Evolutionary conservation across 2,888 invertebrate species (phyloP).

Genomic region (Tenthredo amoena): DNA sequence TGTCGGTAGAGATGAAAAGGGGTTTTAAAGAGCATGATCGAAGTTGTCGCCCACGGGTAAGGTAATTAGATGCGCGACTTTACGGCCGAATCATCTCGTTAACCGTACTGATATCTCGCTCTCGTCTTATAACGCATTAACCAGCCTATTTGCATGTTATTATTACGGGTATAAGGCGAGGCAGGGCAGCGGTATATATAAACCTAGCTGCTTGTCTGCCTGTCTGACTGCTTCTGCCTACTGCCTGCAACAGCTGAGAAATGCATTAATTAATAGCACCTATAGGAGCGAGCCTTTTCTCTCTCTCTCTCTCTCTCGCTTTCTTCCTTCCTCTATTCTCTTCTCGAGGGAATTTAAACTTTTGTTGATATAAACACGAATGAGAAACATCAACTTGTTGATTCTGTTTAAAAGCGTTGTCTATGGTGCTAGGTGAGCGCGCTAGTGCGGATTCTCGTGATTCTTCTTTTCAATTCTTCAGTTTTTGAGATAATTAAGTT

Average conservation of each 20-base stretch:
- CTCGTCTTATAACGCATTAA: constrained; percentile 40
- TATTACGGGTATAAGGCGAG: constrained; percentile 27
- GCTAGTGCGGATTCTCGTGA: too few species aligned
- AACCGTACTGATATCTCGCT: constrained; percentile 43
- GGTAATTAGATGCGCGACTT: constrained; percentile 17
- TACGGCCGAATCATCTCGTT: constrained; percentile 47
- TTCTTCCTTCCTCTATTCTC: neutral
- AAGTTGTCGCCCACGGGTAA: constrained; percentile 29
- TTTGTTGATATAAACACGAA: neutral
- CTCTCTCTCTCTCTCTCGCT: neutral
- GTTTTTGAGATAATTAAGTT: too few species aligned
- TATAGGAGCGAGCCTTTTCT: neutral
- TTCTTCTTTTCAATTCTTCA: too few species aligned
- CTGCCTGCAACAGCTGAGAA: constrained; percentile 16
- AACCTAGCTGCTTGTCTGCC: neutral
- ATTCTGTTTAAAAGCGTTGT: neutral
- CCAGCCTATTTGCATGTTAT: constrained; percentile 34
- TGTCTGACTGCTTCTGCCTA: neutral
- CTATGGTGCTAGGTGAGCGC: too few species aligned
- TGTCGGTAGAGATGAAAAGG: constrained; percentile 15
- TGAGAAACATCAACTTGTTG: neutral
- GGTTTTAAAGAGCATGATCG: neutral
- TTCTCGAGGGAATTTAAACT: neutral
- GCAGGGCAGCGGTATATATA: neutral
- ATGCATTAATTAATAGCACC: constrained; percentile 22